Evolutionary conservation across 2,113 vertebrate species (phyloP), one percentile per base, ranked within the genome.

Genomic region (Alligator sinensis): DNA sequence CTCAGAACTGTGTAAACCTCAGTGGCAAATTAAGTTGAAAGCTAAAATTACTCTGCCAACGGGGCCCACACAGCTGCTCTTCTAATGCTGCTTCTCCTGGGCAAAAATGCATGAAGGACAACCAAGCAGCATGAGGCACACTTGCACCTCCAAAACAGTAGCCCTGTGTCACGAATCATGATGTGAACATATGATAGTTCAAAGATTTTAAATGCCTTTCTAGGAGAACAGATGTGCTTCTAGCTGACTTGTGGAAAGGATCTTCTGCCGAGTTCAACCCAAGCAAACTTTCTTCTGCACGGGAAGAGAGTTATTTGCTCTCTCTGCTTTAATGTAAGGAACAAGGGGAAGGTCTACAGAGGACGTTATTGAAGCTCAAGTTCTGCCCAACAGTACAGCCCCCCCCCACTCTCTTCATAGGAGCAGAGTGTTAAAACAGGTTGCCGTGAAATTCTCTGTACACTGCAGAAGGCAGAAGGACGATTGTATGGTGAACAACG

Each of bases 401-500:
- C 47, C 47, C 38, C 6, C 34, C 38, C 12, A 1, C 21, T 17
- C 57, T 47, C 22, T 19, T 6, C 30, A n/a, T 61, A 6, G 55
- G 27, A 30, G 11, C 64, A 17, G 28, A 68, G 8, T n/a, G n/a
- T 16, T 5, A 1, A 24, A 78, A 16, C n/a, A 10, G 62, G 63
- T 2, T 13, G 2, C 5, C 1, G 22, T 0, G 47, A 7, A 2
- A 30, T 1, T 0, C 11, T 30, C 61, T 6, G 3, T 25, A 2
- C 0, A 4, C 34, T 2, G 66, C 38, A 3, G 47, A 21, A 63
- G 21, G 38, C 4, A 0, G 55, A 18, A 27, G n/a, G 38, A 38
- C 28, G 80, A 25, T 9, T n/a, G 47, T 17, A 61, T 6, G 66
- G 75, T 4, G 24, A 57, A 3, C 76, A 18, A 25, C 0, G 0